phyloP scores from a whole-genome alignment of 53 echinoderm and acorn worm genomes.

The Arbacia lixula region DNA sequence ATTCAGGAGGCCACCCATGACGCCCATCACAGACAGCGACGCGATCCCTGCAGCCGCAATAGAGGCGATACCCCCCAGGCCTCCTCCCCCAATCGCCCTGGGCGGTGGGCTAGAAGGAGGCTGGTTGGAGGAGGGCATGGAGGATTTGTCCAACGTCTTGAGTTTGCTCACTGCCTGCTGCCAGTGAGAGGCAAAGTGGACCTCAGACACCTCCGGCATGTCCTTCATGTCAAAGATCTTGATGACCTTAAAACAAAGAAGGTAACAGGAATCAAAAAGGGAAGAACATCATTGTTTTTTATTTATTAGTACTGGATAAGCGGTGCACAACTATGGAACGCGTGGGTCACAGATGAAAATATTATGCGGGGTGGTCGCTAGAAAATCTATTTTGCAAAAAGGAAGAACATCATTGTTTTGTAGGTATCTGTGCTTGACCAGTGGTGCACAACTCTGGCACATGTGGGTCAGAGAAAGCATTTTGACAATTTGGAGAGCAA shows the following conservation, averaged over 20 bases:
- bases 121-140: background rate
- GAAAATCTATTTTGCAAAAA: too few relatives aligned
- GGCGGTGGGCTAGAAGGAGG: background rate
- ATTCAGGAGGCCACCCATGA: conserved; percentile 79
- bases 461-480: too few relatives aligned
- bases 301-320: too few relatives aligned
- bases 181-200: conserved; percentile 85
- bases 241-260: conserved; percentile 70
- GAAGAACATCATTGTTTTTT: too few relatives aligned
- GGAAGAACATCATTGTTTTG: too few relatives aligned
- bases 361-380: too few relatives aligned
- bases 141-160: conserved; percentile 62
- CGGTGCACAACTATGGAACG: too few relatives aligned
- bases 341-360: too few relatives aligned
- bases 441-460: too few relatives aligned
- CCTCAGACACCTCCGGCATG: conserved; percentile 84
- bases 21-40: conserved; percentile 70
- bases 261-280: background rate
- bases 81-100: background rate
- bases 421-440: too few relatives aligned
- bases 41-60: conserved; percentile 87
- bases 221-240: conserved; percentile 93
- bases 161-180: conserved; percentile 75
- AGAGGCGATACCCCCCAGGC: conserved; percentile 62
- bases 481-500: too few relatives aligned